Evolutionary conservation across 2,888 invertebrate genomes (phyloP), one percentile per base, ranked within the genome.

Genomic region (Ophion ventricosus): DNA sequence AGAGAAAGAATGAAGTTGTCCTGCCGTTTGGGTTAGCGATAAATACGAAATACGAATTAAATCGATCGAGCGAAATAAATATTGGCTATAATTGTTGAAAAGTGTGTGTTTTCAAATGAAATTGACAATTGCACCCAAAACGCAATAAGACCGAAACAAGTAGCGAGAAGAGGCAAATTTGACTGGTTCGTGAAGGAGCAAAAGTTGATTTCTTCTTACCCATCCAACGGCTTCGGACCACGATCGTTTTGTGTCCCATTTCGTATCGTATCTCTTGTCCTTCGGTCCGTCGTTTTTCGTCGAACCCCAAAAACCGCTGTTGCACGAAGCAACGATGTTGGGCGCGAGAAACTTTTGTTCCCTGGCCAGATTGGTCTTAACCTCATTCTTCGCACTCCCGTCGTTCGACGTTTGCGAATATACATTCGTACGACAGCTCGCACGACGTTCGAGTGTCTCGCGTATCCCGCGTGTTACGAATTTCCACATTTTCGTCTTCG

Each of bases 171-270:
- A 17, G 17, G 49, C 49, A 49, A 49, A 49, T 49, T 4, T 3
- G 17, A 49, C 14, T 4, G 7, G 8, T 17, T 49, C 1, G 14
- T 14, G 17, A 49, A 17, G 17, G 17, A 14, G 17, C 14, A 49
- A 49, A 49, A 49, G 0, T 4, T 2, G 0, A 43, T 49, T 57
- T 85, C 76, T 26, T 43, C 59, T 88, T 88, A 93, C 92, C 92
- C 91, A 93, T 73, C 92, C 90, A 57, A 92, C 88, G 11, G 93
- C 93, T 40, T 92, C 93, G n/a, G 89, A 77, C 91, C 92, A 92
- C 29, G 87, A 88, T 75, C 91, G 87, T 61, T 90, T 89, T 4
- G 92, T 83, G 64, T 92, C 88, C 89, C 92, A 93, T 40, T 91
- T 88, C 2, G 88, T 88, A 43, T 89, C 83, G 8, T 88, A 26